Base-by-base conservation (phyloP, 2,797 vertebrate species). In the Muraenolepis orangiensis region DNA sequence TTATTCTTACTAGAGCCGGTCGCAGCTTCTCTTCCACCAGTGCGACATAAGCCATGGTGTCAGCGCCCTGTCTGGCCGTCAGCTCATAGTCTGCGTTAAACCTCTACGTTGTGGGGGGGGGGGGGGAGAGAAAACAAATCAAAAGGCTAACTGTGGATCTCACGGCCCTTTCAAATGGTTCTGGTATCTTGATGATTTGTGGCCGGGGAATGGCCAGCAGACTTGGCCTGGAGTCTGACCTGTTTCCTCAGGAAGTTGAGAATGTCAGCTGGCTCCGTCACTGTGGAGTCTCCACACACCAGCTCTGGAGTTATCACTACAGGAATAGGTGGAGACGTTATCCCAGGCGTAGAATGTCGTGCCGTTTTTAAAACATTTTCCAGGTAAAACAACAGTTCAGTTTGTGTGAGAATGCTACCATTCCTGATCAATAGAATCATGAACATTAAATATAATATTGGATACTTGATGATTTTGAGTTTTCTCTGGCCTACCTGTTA, bases 21-120 rank as follows among this genome's bases (percentile, higher is more conserved):
- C 91, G 93, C 6, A 99, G 93, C 71, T 96, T 99, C 88, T 99
- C 97, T 87, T 99, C 96, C 16, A 99, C 92, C 26, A 99, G 90
- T 70, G 98, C 98, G 30, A 98, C 95, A 83, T 96, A 99, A 1
- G 98, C 98, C 92, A 99, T 91, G 0, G 97, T 99, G 86, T 99
- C 98, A 64, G 98, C 97, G 73, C 96, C 98, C 92, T 99, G 94
- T 87, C 96, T 96, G 76, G 96, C 95, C 69, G 96, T 94, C 80
- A 99, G 90, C 73, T 97, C 95, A 90, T 94, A 97, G 89, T 99
- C 98, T 31, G 96, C 96, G 88, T 99, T 98, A 46, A 96, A 97
- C 81, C 95, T 94, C 98, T 99, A 90, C 0, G 57, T 64, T n/a
- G n/a, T n/a, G n/a, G n/a, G n/a, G n/a, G n/a, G n/a, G n/a, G n/a